Evolutionary conservation across 2,113 vertebrate species (phyloP), one percentile per base, ranked within the genome.

Genomic region (Argyrosomus japonicus): DNA sequence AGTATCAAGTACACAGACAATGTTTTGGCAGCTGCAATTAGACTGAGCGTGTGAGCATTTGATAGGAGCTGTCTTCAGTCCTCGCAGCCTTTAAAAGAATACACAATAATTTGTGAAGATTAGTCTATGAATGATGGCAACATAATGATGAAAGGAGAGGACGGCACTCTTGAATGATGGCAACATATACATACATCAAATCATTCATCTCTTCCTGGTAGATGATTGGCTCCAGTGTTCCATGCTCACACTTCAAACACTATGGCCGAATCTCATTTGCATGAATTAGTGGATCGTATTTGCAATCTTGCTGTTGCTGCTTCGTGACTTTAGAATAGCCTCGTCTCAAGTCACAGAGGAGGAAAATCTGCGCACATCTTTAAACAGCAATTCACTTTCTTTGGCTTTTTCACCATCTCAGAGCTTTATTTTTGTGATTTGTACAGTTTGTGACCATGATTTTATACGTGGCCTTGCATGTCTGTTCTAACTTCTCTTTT

Each of bases 11-110:
- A 64, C 60, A 61, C 60, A 63, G 71, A 83, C 68, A 47, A 15
- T 78, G 79, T 87, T 87, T 89, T 90, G 89, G 81, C 86, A 90
- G 83, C 64, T 51, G 81, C 77, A 81, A 85, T 90, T 85, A 89
- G 62, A 50, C 58, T 9, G 40, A 80, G 71, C 14, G 10, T 79
- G 40, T 36, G 61, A 27, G 19, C 51, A 40, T 74, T 67, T 78
- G 43, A 53, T 43, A 25, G 57, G n/a, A 73, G 58, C 45, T 75
- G 73, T 47, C 54, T 69, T 71, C 10, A 18, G 29, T 21, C 11
- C 18, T 43, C 12, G 32, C 63, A 32, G 61, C 50, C 82, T 77
- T 77, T 63, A 51, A 40, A 70, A 50, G 21, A 68, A 77, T 69
- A 65, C 19, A 77, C 40, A 84, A 61, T 63, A 10, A 78, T 80